These are phyloP conservation scores for Labeo catla DNA, from an alignment of 2,113 vertebrate species.

Conservation along the genomic window DNA sequence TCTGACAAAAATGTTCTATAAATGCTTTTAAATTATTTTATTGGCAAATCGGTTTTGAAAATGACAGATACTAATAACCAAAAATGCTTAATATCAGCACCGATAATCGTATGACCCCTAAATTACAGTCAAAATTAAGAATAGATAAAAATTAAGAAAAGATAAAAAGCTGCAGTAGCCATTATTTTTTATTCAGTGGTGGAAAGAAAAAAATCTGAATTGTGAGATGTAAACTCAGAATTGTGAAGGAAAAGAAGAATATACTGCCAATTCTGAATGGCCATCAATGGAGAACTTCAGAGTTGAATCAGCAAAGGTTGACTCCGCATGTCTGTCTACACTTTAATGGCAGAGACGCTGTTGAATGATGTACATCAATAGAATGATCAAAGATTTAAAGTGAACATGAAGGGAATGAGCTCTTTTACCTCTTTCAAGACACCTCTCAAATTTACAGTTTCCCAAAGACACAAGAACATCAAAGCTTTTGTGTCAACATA, in stretches of 20 bases:
- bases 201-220: too few species aligned
- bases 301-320: not conserved
- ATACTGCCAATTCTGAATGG: not conserved
- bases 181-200: too few species aligned
- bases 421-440: not conserved
- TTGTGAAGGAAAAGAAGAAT: not conserved
- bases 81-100: too few species aligned
- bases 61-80: too few species aligned
- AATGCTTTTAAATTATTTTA: too few species aligned
- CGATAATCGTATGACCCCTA: too few species aligned
- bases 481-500: conserved; percentile 29
- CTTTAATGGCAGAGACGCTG: not conserved
- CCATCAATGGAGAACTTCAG: not conserved
- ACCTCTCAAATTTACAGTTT: not conserved
- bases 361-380: not conserved
- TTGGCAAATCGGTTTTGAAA: too few species aligned
- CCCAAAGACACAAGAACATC: not conserved
- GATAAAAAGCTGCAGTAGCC: too few species aligned
- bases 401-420: not conserved
- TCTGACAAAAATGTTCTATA: too few species aligned
- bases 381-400: not conserved
- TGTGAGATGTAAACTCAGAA: too few species aligned
- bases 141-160: too few species aligned
- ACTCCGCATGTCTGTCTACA: not conserved
- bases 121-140: too few species aligned